phyloP scores from a whole-genome alignment of 2,888 invertebrate species.

The Mactromeris polynyma region DNA sequence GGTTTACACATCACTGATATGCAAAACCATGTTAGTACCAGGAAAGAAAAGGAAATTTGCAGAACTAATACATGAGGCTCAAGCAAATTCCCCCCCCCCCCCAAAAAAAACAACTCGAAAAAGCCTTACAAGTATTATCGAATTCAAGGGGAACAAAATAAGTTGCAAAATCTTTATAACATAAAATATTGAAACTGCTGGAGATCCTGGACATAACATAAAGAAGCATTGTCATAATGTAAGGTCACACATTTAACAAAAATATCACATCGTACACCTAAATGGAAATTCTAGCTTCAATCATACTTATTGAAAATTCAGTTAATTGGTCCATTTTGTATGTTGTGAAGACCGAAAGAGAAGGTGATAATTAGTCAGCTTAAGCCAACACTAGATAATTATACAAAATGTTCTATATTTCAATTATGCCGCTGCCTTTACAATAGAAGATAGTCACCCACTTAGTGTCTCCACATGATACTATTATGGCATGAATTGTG shows the following conservation, averaged over 20 bases:
- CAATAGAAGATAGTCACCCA: not conserved
- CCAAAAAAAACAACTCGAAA: too few relatives aligned
- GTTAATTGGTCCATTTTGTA: not conserved
- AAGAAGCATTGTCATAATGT: not conserved
- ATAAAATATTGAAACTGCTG: too few relatives aligned
- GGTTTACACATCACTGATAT: too few relatives aligned
- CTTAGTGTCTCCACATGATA: not conserved
- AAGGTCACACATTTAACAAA: not conserved
- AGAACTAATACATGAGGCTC: not conserved
- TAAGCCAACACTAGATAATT: not conserved
- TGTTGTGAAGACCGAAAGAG: not conserved
- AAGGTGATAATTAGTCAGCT: not conserved
- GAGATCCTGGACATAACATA: not conserved
- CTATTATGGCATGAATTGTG: not conserved
- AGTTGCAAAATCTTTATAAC: too few relatives aligned
- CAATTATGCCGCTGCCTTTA: not conserved
- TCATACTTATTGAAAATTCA: not conserved
- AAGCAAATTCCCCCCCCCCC: too few relatives aligned
- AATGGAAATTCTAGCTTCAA: not conserved
- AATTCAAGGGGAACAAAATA: too few relatives aligned
- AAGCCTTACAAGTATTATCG: too few relatives aligned
- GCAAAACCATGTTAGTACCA: too few relatives aligned
- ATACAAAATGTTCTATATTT: not conserved
- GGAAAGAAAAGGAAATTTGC: not conserved
- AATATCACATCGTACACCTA: not conserved